phyloP scores from a whole-genome alignment of 2,113 vertebrate genomes.

The Myotis brandtii region DNA sequence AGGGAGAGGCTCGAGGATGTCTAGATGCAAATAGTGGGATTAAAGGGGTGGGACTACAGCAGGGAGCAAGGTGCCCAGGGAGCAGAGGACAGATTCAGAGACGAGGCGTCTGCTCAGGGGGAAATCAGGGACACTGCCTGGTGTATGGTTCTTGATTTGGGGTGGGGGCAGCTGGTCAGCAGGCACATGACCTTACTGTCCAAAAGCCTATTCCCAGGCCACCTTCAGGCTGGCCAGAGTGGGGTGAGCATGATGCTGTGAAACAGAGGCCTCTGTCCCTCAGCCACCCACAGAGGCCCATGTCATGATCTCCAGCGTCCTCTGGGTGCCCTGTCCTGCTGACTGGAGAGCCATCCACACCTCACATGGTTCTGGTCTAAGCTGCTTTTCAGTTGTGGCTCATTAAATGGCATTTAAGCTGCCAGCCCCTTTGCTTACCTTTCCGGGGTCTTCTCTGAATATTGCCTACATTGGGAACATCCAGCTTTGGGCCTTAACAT shows the following conservation, averaged over 20 bases:
- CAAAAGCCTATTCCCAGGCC: neutral
- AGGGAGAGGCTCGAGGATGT: neutral
- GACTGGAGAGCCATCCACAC: neutral
- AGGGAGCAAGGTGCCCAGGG: neutral
- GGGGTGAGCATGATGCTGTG: neutral
- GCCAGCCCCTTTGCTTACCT: neutral
- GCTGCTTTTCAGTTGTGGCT: neutral
- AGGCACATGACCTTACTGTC: neutral
- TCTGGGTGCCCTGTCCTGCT: neutral
- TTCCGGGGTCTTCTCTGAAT: neutral
- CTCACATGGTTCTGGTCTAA: neutral
- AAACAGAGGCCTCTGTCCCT: neutral
- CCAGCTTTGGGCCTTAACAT: neutral
- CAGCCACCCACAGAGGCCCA: accelerated
- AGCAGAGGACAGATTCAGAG: neutral
- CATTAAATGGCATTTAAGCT: neutral
- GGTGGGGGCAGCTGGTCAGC: neutral
- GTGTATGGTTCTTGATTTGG: neutral
- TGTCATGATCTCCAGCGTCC: neutral
- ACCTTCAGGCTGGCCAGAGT: neutral
- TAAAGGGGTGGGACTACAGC: neutral
- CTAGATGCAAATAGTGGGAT: neutral
- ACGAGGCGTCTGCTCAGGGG: neutral
- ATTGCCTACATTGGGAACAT: neutral
- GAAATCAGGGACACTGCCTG: too few relatives aligned